These are phyloP conservation scores for Synanthedon andrenaeformis DNA, from an alignment of 2,888 invertebrate species.

Conservation along the genomic window DNA sequence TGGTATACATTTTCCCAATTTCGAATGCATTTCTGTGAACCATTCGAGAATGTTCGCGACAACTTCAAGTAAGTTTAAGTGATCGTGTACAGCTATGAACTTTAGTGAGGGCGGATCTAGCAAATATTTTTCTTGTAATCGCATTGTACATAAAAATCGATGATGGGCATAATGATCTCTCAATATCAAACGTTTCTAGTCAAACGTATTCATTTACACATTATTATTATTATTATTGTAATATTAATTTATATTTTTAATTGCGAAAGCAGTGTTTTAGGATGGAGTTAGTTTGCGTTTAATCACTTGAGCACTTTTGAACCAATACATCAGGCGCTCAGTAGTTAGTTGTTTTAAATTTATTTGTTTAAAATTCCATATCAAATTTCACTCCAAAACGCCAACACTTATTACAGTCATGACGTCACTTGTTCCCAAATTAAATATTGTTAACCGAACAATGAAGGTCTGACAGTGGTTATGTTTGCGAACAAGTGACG, in stretches of 20 bases:
- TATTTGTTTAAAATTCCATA: too few relatives aligned
- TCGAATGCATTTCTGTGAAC: not conserved
- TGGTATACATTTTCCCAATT: too few relatives aligned
- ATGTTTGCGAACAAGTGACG: too few relatives aligned
- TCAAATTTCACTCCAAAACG: too few relatives aligned
- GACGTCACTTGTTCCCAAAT: too few relatives aligned
- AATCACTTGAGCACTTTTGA: conserved; percentile 2
- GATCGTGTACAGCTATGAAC: conserved; percentile 7
- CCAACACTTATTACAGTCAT: too few relatives aligned
- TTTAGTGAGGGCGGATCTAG: conserved; percentile 3
- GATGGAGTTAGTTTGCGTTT: conserved; percentile 1
- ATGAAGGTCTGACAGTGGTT: too few relatives aligned
- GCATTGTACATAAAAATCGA: conserved; percentile 2
- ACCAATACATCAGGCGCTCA: too few relatives aligned
- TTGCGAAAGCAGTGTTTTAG: conserved; percentile 15
- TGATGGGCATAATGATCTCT: conserved; percentile 38
- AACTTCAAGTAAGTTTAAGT: conserved; percentile 8
- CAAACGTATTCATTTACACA: conserved; percentile 46
- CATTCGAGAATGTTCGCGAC: conserved; percentile 5
- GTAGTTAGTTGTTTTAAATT: too few relatives aligned
- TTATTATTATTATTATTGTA: conserved; percentile 23
- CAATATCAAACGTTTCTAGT: conserved; percentile 56
- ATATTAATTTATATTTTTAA: conserved; percentile 14
- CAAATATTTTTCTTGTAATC: not conserved
- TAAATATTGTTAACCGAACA: too few relatives aligned